phyloP scores from a whole-genome alignment of 2,888 invertebrate species.

The Choreutis nemorana region DNA sequence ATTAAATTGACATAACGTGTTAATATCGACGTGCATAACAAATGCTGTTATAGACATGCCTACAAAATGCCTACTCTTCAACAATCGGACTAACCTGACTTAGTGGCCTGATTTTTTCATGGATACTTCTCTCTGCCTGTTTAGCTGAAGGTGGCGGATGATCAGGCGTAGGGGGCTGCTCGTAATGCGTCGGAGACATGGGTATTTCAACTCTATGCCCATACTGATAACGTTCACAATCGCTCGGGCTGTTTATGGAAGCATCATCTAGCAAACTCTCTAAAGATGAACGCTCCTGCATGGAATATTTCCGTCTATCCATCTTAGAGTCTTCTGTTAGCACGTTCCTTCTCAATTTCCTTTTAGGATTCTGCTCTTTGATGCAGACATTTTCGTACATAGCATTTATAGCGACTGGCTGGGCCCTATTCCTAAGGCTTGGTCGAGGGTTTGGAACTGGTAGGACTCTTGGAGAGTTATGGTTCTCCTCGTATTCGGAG shows the following conservation, averaged over 20 bases:
- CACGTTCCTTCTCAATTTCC: conserved; percentile 71
- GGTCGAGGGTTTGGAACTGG: conserved; percentile 53
- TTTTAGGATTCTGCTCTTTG: conserved; percentile 75
- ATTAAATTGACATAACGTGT: neutral
- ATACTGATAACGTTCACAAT: conserved; percentile 50
- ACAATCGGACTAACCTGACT: conserved; percentile 80
- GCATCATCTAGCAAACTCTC: conserved; percentile 69
- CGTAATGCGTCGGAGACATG: conserved; percentile 87
- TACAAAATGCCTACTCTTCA: conserved; percentile 12
- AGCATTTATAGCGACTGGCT: conserved; percentile 77
- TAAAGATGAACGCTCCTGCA: conserved; percentile 63
- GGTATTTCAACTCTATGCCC: conserved; percentile 67
- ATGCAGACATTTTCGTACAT: conserved; percentile 77
- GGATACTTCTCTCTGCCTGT: conserved; percentile 89
- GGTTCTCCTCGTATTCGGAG: conserved; percentile 63
- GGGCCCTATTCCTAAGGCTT: conserved; percentile 55
- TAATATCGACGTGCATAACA: neutral
- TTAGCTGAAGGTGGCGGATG: conserved; percentile 92
- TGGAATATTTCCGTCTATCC: conserved; percentile 56
- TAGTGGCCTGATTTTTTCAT: conserved; percentile 86
- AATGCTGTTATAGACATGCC: conserved; percentile 6
- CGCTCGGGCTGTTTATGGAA: conserved; percentile 58
- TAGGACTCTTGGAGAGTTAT: conserved; percentile 46
- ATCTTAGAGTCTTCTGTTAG: conserved; percentile 69
- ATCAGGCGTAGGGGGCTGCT: conserved; percentile 92